A percentile compares a stretch with the other conserved stretches of the same genome.
Evolutionary conservation across 30 jellyfish, hydroid and myxozoan genomes (phyloP).

Genomic region (Sanderia malayensis): DNA sequence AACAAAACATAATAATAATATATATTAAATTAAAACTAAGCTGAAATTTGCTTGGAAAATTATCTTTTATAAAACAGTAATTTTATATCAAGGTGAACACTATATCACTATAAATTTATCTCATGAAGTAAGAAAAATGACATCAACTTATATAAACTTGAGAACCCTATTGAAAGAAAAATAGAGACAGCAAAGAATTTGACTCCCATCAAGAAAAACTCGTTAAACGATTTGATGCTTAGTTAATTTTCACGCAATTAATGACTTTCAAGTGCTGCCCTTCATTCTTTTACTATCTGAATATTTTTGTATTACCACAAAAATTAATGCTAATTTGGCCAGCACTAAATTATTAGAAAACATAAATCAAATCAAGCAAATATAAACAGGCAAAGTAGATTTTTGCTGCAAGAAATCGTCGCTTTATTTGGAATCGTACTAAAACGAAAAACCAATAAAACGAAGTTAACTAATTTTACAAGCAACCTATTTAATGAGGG

Average conservation of each 20-base stretch:
- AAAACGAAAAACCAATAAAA: background rate
- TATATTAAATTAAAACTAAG: too few species aligned
- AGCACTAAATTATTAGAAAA: background rate
- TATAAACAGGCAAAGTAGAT: background rate
- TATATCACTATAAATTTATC: too few species aligned
- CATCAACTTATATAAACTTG: background rate
- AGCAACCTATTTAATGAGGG: background rate
- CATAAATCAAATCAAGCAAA: background rate
- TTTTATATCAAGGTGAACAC: too few species aligned
- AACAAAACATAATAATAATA: too few species aligned
- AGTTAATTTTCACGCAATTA: background rate
- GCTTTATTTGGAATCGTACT: background rate
- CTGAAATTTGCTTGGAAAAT: too few species aligned
- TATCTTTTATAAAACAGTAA: too few species aligned
- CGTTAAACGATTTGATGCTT: background rate
- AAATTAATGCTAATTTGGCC: background rate
- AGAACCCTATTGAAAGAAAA: background rate
- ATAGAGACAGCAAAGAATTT: background rate
- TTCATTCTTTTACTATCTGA: background rate
- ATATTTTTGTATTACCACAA: background rate
- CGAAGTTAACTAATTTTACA: background rate
- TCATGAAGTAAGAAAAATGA: too few species aligned
- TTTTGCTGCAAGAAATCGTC: background rate
- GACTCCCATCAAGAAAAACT: background rate
- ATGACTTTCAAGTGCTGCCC: background rate